Evolutionary conservation across 2,797 vertebrate species (phyloP).

Genomic region (Argyrosomus regius): DNA sequence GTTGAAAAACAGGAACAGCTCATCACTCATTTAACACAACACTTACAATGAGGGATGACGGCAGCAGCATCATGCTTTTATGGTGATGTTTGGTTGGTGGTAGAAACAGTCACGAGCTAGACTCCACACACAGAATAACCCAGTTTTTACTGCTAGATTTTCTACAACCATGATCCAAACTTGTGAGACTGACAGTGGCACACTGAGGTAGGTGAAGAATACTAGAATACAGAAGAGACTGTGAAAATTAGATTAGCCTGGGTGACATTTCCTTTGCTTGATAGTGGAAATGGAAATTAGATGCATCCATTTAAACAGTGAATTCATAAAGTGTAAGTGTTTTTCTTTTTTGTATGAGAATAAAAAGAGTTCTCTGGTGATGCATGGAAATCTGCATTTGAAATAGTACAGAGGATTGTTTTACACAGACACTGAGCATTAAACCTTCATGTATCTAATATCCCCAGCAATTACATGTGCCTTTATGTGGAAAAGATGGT

Average conservation of each 20-base stretch:
- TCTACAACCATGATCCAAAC: not conserved
- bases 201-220: not conserved
- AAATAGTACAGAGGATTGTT: slow-evolving; percentile 4
- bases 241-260: slow-evolving; percentile 1
- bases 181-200: not conserved
- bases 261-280: not conserved
- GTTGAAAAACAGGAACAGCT: not conserved
- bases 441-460: slow-evolving; percentile 29
- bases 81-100: not conserved
- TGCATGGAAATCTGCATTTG: slow-evolving; percentile 12
- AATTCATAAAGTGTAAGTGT: slow-evolving; percentile 8
- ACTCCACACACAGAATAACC: not conserved
- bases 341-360: not conserved
- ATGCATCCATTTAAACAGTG: slow-evolving; percentile 2
- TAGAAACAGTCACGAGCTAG: not conserved
- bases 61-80: not conserved
- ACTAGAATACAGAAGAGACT: not conserved
- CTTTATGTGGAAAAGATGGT: slow-evolving; percentile 27
- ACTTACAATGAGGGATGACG: not conserved
- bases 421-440: slow-evolving; percentile 23
- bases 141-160: not conserved
- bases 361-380: slow-evolving; percentile 15
- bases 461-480: slow-evolving; percentile 20
- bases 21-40: not conserved
- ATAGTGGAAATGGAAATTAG: slow-evolving; percentile 9